Evolutionary conservation across 2,113 vertebrate genomes (phyloP), one percentile per base, ranked within the genome.

Genomic region (Limanda limanda): DNA sequence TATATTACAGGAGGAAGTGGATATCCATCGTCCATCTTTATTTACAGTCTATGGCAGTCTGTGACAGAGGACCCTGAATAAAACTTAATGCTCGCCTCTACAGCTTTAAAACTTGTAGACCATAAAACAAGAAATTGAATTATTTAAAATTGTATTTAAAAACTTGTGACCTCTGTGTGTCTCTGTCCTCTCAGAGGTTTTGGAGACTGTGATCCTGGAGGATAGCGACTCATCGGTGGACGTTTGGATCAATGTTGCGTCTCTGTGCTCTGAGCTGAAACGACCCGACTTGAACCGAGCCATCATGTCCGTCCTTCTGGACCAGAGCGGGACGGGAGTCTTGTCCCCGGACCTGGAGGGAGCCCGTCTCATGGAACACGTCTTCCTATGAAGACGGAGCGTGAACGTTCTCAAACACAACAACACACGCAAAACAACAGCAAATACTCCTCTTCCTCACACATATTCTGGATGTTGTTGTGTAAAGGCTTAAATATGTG

Each of bases 341-440:
- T 2, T 79, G 68, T 57, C 18, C 45, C 70, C 79, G 0, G 89
- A 88, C 62, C 72, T 10, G 31, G 77, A 88, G 20, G 89, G 84
- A 21, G 86, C 59, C 14, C 4, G 4, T 9, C 79, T 91, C 20
- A 74, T 83, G 70, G 84, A 88, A 4, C 87, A 89, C 25, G 14
- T 91, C 65, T 85, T 76, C 55, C 57, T 88, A 61, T 91, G 72
- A 88, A 31, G 63, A 31, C 48, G 10, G 5, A 5, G 47, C 47
- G 1, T 51, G 17, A 42, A 42, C 11, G 40, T 42, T 12, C 40
- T 42, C 40, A 11, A 2, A 42, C 40, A 42, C 40, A 42, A 12
- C 10, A 42, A 42, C 40, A 42, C 40, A 42, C 31, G 31, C 31
- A 5, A 7, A 31, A 31, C 31, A 31, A 7, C 31, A 31, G 31